These are phyloP conservation scores for Machimus atricapillus DNA, from an alignment of 2,888 invertebrate genomes.

Conservation along the genomic window DNA sequence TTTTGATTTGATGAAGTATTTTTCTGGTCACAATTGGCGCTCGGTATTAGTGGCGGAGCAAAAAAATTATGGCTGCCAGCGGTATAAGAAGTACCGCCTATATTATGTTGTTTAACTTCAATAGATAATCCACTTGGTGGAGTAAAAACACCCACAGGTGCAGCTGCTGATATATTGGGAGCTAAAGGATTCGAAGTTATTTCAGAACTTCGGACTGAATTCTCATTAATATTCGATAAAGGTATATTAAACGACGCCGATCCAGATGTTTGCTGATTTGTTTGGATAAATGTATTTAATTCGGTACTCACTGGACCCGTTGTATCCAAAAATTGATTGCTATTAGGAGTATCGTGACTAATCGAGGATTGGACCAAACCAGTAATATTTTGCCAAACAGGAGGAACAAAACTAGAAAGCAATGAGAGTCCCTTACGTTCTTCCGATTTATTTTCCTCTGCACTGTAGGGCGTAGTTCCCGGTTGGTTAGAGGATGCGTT, in stretches of 20 bases:
- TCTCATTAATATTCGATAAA: neutral
- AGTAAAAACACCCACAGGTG: neutral
- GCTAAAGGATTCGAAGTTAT: neutral
- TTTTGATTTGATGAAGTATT: neutral
- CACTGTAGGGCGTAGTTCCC: neutral
- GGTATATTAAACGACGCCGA: neutral
- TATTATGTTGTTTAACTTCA: neutral
- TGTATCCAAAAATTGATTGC: neutral
- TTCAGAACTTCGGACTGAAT: neutral
- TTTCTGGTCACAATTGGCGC: neutral
- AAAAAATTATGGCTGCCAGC: neutral
- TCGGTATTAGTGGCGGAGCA: neutral
- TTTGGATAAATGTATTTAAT: constrained; percentile 27
- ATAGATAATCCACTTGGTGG: neutral
- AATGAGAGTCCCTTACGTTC: constrained; percentile 54
- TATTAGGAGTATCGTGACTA: constrained; percentile 44
- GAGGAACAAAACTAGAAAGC: constrained; percentile 55
- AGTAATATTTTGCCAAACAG: constrained; percentile 55
- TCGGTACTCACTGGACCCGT: constrained; percentile 47
- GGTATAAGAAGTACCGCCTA: neutral
- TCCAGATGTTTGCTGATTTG: neutral
- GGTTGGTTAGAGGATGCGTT: neutral
- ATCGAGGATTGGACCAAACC: constrained; percentile 58
- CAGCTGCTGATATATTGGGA: neutral
- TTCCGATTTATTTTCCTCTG: constrained; percentile 49